Conservation (phyloP, 2,888 invertebrate species). For the Drosophila mulleri region DNA sequence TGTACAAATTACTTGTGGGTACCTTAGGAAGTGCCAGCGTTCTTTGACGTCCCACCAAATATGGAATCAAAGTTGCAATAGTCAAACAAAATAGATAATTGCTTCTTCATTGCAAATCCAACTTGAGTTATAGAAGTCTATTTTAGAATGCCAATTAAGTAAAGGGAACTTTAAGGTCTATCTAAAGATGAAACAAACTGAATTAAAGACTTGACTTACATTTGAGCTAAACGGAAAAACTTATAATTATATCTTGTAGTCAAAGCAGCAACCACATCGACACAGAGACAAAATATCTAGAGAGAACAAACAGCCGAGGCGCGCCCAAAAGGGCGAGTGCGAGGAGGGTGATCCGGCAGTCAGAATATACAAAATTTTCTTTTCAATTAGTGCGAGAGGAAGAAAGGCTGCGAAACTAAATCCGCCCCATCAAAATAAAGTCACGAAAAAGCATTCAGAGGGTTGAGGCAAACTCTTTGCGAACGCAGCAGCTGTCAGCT, state of each 20-base stretch:
- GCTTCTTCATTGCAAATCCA: background rate
- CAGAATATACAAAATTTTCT: slow-evolving; percentile 63
- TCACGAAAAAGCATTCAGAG: slow-evolving; percentile 17
- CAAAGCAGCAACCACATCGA: slow-evolving; percentile 11
- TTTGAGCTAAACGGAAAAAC: background rate
- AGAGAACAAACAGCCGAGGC: slow-evolving; percentile 39
- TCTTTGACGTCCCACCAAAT: background rate
- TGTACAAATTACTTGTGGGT: slow-evolving; percentile 22
- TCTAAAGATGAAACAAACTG: background rate
- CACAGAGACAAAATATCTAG: slow-evolving; percentile 2
- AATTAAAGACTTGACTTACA: background rate
- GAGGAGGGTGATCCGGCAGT: background rate
- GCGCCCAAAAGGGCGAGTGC: slow-evolving; percentile 9
- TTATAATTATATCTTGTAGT: slow-evolving; percentile 14
- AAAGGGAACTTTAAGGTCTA: too few species aligned
- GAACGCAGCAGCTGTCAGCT: slow-evolving; percentile 59
- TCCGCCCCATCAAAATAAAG: slow-evolving; percentile 58
- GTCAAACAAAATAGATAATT: background rate
- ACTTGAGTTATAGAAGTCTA: background rate
- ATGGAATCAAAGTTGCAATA: background rate
- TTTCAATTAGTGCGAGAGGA: slow-evolving; percentile 68
- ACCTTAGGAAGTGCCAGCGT: slow-evolving; percentile 1
- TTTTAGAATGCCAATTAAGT: background rate
- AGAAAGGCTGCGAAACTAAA: slow-evolving; percentile 53
- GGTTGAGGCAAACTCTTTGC: slow-evolving; percentile 23